Base-by-base conservation (phyloP, 2,797 vertebrate genomes). In the Kryptolebias ocellatus region DNA sequence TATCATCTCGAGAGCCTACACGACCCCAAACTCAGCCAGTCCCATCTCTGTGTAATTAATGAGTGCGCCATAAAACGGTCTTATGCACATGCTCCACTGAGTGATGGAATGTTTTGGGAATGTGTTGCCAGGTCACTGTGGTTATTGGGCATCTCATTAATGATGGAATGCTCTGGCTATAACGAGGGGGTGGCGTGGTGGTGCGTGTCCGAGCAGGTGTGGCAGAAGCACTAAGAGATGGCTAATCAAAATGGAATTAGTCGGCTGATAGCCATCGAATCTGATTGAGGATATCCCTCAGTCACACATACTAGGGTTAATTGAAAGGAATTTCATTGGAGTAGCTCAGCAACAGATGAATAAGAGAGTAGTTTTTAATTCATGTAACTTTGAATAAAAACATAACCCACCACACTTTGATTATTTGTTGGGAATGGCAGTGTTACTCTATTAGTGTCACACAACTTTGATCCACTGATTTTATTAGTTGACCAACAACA, bases 41-140 rank as follows among this genome's bases (percentile, higher is more conserved):
- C 78, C 73, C 70, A 69, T 81, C 62, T 56, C 67, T 58, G 64
- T 67, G 74, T 88, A 86, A 91, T 90, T 89, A 91, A 90, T 84
- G 85, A 78, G 74, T 20, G 18, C 64, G 67, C 63, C 15, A 46
- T 76, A 86, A 87, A 92, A 89, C 29, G 78, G 83, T 84, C 81
- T 70, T 24, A 58, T 66, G 75, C 78, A 72, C 86, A 84, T 69
- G 82, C 78, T 80, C 74, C 57, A 17, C 80, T 88, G 87, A 87
- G 78, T 91, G 86, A 91, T 86, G 88, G 85, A 85, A 88, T 91
- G 88, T 92, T 92, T 88, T 68, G 72, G 81, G 72, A 82, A 85
- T 78, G 75, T 67, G 76, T 83, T 77, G 80, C 60, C 24, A 27
- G 90, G 86, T 91, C 83, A 86, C 78, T 49, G 51, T 81, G 81